Conservation (phyloP, 2,113 vertebrate species). For the Cephalopterus ornatus region DNA sequence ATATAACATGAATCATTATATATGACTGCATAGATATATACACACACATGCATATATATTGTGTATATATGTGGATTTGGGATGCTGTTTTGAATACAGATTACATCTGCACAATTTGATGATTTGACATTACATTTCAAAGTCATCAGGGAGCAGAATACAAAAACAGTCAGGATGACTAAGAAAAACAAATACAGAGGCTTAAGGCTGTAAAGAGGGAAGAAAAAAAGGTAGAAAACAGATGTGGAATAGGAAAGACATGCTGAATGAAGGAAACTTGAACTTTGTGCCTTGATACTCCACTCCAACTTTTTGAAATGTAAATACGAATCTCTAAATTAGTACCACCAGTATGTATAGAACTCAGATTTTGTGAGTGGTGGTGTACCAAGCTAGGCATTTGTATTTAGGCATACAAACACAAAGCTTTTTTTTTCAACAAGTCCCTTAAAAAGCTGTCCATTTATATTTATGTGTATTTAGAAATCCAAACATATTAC, state of each 20-base stretch:
- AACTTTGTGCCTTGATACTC: background rate
- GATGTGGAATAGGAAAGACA: background rate
- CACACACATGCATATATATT: background rate
- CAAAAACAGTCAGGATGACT: background rate
- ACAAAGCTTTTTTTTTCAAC: background rate
- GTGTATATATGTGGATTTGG: background rate
- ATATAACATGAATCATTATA: background rate
- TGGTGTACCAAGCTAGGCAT: background rate
- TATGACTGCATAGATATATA: background rate
- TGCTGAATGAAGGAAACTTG: background rate
- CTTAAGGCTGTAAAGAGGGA: background rate
- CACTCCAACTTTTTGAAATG: background rate
- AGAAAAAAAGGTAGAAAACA: background rate
- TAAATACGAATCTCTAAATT: background rate
- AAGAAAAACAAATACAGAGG: background rate
- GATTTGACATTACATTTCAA: background rate
- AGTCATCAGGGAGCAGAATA: background rate
- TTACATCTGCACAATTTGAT: background rate
- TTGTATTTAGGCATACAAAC: background rate
- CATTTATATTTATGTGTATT: background rate
- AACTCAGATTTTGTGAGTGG: background rate
- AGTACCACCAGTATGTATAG: background rate
- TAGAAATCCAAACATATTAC: background rate
- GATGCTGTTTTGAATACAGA: slow-evolving; percentile 9
- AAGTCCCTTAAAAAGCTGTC: background rate